Base-by-base conservation (phyloP, 1,140 invertebrate species). In the Subanguina moxae region DNA sequence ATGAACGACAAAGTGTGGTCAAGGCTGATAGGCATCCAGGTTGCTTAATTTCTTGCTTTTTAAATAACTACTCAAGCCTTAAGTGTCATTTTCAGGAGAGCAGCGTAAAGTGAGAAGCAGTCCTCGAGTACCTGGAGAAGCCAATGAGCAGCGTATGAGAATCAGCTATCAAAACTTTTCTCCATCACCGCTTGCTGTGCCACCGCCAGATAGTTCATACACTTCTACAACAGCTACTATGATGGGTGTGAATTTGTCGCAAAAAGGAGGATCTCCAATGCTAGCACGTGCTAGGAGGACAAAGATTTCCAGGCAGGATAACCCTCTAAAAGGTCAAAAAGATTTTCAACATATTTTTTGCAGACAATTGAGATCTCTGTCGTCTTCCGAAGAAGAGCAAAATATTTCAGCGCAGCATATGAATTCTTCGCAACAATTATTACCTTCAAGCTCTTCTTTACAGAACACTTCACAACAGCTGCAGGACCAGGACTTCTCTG, bases 361-460 rank as follows among this genome's bases (percentile, higher is more conserved):
- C n/a, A 17, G 30, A 56, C 68, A 70, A 74, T 19, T 74, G n/a
- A 30, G 71, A n/a, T 70, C 68, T 0, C 59, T 76, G 21, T 74
- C 71, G 5, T 73, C 73, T 5, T 78, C 75, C 21, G 73, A 74
- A 21, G 73, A 74, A 28, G 76, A 74, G 32, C 32, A n/a, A 46
- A 74, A 30, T 19, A 21, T 19, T n/a, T 21, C 17, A 42, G 52
- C 19, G 32, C 65, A 68, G 21, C 68, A 67, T 57, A 1, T 67
- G 17, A 56, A 15, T 11, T 23, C 38, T 28, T 30, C n/a, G 25
- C 68, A 70, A 19, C 63, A 64, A 68, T n/a, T 42, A 1, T 48
- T 68, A 11, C 64, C 67, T 25, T 32, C 32, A 3, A 65, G 63
- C 38, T 23, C 46, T n/a, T 65, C 67, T 7, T 45, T 71, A 38